These are phyloP conservation scores for Neomonachus schauinslandi DNA, from an alignment of 2,113 vertebrate genomes.

Conservation along the genomic window DNA sequence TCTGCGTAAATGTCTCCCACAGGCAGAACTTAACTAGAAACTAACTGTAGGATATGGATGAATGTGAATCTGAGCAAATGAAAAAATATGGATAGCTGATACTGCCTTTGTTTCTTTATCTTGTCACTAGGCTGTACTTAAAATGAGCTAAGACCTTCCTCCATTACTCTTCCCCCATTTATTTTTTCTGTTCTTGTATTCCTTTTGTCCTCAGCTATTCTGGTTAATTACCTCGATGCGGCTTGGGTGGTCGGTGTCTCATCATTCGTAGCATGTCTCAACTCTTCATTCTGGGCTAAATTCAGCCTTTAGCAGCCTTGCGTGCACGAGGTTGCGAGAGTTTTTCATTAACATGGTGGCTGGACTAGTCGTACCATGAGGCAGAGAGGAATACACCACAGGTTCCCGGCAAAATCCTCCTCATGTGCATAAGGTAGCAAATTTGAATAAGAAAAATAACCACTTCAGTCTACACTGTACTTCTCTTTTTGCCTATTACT, in stretches of 20 bases:
- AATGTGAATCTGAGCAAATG: background rate
- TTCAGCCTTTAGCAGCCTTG: background rate
- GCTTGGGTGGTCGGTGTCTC: background rate
- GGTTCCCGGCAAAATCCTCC: background rate
- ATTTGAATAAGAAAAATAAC: background rate
- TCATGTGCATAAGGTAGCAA: background rate
- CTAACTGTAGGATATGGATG: background rate
- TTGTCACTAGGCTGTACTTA: background rate
- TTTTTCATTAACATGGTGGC: constrained; percentile 9
- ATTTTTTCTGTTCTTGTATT: background rate
- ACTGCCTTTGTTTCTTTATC: background rate
- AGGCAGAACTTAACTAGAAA: background rate
- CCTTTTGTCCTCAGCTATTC: background rate
- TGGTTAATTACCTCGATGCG: background rate
- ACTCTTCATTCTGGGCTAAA: background rate
- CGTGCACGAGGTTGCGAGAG: background rate
- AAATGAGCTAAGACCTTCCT: background rate
- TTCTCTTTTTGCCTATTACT: background rate
- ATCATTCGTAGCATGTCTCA: background rate
- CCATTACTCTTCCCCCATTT: background rate
- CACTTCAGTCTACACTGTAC: background rate
- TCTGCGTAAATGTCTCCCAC: background rate
- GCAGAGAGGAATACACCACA: background rate
- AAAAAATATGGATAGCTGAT: background rate
- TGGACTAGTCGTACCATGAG: background rate